Percentiles rank a stretch among this genome's conserved stretches.
Evolutionary conservation across 2,797 vertebrate species (phyloP).

Genomic region (Typhlichthys subterraneus): DNA sequence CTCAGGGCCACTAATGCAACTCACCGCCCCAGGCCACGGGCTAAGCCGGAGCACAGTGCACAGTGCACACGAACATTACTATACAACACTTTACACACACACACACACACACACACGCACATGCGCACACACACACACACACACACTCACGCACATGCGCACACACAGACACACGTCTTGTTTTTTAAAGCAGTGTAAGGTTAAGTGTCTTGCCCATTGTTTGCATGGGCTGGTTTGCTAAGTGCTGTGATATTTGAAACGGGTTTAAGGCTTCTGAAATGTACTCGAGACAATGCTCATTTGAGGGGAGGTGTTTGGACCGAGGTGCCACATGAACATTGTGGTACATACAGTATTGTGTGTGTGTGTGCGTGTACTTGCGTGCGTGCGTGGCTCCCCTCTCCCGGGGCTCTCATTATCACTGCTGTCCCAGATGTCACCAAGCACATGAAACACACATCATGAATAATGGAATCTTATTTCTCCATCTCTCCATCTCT

Average conservation of each 20-base stretch:
- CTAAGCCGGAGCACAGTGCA: constrained; percentile 65
- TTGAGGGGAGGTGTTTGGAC: constrained; percentile 48
- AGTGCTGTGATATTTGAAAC: constrained; percentile 15
- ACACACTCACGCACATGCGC: constrained; percentile 8
- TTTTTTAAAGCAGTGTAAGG: constrained; percentile 46
- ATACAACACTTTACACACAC: constrained; percentile 12
- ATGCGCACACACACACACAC: constrained; percentile 21
- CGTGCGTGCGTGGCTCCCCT: constrained; percentile 17
- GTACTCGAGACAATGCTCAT: constrained; percentile 36
- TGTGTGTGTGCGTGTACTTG: no score
- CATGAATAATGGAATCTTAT: constrained; percentile 82
- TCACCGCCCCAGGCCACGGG: constrained; percentile 76
- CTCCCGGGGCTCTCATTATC: constrained; percentile 80
- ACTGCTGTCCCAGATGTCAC: constrained; percentile 83
- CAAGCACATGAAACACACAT: constrained; percentile 80
- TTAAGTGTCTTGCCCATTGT: constrained; percentile 19
- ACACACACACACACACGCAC: constrained; percentile 33
- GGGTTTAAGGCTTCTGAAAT: constrained; percentile 30
- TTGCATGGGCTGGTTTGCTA: constrained; percentile 30
- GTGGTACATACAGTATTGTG: no score
- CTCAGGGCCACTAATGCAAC: constrained; percentile 75
- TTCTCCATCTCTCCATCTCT: constrained; percentile 72
- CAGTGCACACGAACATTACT: constrained; percentile 27
- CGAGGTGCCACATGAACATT: constrained; percentile 20
- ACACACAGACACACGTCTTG: constrained; percentile 27